Evolutionary conservation across 1,140 invertebrate genomes (phyloP).

Genomic region (Cotesia vestalis): DNA sequence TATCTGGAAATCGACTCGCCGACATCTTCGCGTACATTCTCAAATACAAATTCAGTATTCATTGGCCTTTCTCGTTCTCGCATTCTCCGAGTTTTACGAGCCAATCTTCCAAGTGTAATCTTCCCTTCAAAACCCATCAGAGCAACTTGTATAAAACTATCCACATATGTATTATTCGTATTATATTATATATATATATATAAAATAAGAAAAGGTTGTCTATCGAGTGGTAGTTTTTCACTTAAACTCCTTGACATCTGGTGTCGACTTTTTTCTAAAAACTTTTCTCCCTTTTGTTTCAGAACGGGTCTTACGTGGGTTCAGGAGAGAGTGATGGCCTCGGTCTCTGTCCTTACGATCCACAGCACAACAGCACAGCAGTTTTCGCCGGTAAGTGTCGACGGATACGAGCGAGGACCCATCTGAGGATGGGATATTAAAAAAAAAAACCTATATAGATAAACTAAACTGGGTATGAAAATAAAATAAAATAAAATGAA

Average conservation of each 20-base stretch:
- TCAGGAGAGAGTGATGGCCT: conserved; percentile 79
- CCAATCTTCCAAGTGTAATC: conserved; percentile 19
- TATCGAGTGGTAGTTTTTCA: conserved; percentile 16
- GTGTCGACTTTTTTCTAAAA: conserved; percentile 29
- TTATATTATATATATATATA: background rate
- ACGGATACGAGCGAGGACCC: too few species aligned
- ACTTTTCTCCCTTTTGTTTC: conserved; percentile 56
- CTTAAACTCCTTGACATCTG: conserved; percentile 24
- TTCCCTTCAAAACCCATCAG: conserved; percentile 10
- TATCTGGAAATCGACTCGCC: conserved; percentile 31
- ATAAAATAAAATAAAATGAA: conserved; percentile 1
- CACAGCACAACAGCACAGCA: conserved; percentile 91
- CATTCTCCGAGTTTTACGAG: conserved; percentile 18
- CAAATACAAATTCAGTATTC: conserved; percentile 34
- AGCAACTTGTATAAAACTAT: conserved; percentile 10
- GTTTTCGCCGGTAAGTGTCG: conserved; percentile 73
- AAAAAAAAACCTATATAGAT: background rate
- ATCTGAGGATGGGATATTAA: background rate
- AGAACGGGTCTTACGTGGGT: conserved; percentile 68
- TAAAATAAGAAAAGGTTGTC: background rate
- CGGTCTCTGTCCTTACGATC: conserved; percentile 91
- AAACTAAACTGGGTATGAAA: background rate
- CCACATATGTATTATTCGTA: too few species aligned
- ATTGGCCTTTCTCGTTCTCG: conserved; percentile 28
- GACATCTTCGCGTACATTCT: conserved; percentile 27